phyloP scores from a whole-genome alignment of 92 coral and sea anemone species.

The Micromussa lordhowensis region DNA sequence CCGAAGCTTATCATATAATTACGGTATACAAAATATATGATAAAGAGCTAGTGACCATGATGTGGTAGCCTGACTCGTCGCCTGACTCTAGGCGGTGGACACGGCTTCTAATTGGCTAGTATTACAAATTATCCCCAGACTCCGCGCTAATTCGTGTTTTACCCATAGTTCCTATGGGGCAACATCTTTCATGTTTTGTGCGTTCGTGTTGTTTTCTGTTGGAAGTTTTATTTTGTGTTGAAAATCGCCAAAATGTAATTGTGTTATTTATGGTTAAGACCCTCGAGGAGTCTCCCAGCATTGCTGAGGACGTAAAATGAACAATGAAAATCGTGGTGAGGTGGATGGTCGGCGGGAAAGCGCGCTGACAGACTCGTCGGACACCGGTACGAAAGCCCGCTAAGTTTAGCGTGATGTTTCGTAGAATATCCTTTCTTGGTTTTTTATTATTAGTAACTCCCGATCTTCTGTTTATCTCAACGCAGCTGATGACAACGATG shows the following conservation, averaged over 20 bases:
- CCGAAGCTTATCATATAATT: too few relatives aligned
- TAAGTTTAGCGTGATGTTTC: not conserved
- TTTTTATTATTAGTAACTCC: not conserved
- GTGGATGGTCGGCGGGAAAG: slow-evolving; percentile 7
- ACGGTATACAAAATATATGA: too few relatives aligned
- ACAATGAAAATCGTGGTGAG: slow-evolving; percentile 15
- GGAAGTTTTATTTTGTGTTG: slow-evolving; percentile 10
- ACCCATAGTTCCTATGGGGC: not conserved
- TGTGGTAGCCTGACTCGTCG: too few relatives aligned
- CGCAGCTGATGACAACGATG: slow-evolving; percentile 21
- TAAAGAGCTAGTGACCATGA: too few relatives aligned
- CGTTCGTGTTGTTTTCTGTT: slow-evolving; percentile 9
- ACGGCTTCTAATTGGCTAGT: not conserved
- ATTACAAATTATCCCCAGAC: not conserved
- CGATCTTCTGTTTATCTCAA: slow-evolving; percentile 18
- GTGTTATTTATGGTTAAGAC: not conserved
- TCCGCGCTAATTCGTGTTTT: not conserved
- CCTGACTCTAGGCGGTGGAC: too few relatives aligned
- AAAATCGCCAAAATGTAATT: slow-evolving; percentile 32
- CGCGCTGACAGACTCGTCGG: not conserved
- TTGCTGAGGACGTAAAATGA: slow-evolving; percentile 54
- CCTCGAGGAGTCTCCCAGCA: slow-evolving; percentile 36
- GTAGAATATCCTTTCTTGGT: not conserved
- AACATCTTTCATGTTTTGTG: not conserved
- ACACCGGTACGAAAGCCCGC: slow-evolving; percentile 17